phyloP scores from a whole-genome alignment of 2,113 vertebrate species.

The Myxocyprinus asiaticus region DNA sequence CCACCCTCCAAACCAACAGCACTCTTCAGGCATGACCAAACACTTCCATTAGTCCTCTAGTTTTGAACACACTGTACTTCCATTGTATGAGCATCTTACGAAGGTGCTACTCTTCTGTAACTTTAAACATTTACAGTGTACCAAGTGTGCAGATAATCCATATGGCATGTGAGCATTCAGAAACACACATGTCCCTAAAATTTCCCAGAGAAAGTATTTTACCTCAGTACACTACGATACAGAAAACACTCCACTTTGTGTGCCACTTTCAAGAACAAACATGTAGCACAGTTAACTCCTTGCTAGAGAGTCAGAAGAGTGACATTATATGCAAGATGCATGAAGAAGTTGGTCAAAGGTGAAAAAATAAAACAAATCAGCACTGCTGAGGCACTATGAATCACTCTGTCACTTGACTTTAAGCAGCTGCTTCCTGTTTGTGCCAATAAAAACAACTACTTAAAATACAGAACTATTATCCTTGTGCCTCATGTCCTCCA shows the following conservation, averaged over 20 bases:
- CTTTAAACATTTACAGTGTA: background rate
- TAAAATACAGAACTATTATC: background rate
- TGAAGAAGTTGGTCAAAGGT: background rate
- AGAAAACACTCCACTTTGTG: constrained; percentile 12
- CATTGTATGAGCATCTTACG: background rate
- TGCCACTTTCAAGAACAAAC: constrained; percentile 30
- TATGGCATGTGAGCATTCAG: background rate
- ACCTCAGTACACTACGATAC: background rate
- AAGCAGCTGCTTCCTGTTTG: constrained; percentile 26
- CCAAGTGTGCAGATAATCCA: background rate
- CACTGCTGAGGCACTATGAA: background rate
- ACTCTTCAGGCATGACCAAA: background rate
- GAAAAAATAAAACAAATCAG: background rate
- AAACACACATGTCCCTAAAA: background rate
- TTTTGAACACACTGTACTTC: background rate
- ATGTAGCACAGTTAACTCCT: constrained; percentile 14
- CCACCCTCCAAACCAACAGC: background rate
- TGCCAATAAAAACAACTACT: background rate
- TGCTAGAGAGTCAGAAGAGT: background rate
- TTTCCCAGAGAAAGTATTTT: background rate
- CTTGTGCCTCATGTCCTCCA: constrained; percentile 1
- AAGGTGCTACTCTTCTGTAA: background rate
- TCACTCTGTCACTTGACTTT: background rate
- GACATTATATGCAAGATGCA: constrained; percentile 7
- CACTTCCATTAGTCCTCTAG: background rate